Base-by-base conservation (phyloP, 2,888 invertebrate genomes). In the Mechanitis mazaeus region DNA sequence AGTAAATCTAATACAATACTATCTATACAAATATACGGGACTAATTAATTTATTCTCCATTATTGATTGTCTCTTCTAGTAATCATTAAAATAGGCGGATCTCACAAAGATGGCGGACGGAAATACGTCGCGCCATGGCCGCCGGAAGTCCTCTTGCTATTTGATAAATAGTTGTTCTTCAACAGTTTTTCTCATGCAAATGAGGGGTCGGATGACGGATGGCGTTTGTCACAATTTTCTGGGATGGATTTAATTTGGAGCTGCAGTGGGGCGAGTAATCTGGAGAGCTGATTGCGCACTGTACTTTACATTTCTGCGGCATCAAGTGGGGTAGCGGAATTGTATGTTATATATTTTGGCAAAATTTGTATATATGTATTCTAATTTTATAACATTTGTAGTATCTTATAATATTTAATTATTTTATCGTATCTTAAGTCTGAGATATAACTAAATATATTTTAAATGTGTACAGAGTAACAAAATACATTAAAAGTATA, bases 101-200 rank as follows among this genome's bases (percentile, higher is more conserved):
- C 59, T 59, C 64, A 57, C 71, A 81, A 87, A 87, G 81, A 87
- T 86, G 86, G 87, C 85, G 80, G 83, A 72, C 85, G 88, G 88
- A 88, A 87, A 74, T 76, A 72, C 80, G 86, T 86, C 87, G 89
- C 88, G 89, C 87, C 88, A 87, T 81, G 83, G 85, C 84, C 74
- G 83, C 82, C 88, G 89, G 89, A 90, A 87, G 84, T 85, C 76
- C 85, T 75, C 82, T 83, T 74, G 80, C 87, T 80, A 85, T 88
- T 90, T 90, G 89, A 90, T 89, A 90, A 90, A 90, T 90, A 90
- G 89, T 89, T 88, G 89, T 89, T 88, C 89, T 87, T 87, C 81
- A 83, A 83, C 81, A 85, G 88, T 89, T 89, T 88, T 89, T 88
- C 87, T 87, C 85, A 89, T 89, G 89, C 87, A 90, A 88, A 89